phyloP scores from a whole-genome alignment of 1,140 invertebrate genomes.

The Lordiphosa stackelbergi region DNA sequence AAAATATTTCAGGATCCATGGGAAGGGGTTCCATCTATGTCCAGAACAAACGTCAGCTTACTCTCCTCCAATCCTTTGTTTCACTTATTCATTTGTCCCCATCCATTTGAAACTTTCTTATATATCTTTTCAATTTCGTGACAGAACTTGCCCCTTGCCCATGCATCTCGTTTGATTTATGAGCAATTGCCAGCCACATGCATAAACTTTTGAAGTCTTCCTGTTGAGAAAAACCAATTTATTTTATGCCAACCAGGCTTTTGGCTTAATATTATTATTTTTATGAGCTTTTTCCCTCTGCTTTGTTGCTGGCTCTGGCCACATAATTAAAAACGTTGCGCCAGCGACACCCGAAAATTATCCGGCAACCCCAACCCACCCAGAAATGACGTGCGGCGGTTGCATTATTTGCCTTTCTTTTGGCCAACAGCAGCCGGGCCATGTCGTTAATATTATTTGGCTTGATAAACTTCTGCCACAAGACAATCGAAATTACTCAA shows the following conservation, averaged over 20 bases:
- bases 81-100: too few species aligned
- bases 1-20: too few species aligned
- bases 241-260: constrained; percentile 34
- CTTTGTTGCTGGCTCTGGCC: constrained; percentile 25
- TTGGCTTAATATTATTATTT: constrained; percentile 18
- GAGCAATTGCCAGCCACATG: background rate
- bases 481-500: constrained; percentile 75
- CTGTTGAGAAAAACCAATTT: constrained; percentile 39
- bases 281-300: constrained; percentile 5
- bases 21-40: too few species aligned
- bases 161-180: too few species aligned
- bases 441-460: constrained; percentile 75
- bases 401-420: constrained; percentile 74
- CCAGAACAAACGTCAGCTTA: too few species aligned
- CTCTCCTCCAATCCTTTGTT: too few species aligned
- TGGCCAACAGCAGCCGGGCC: constrained; percentile 51
- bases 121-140: too few species aligned
- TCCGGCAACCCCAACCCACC: constrained; percentile 41
- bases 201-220: constrained; percentile 18
- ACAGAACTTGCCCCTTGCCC: too few species aligned
- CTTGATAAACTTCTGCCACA: constrained; percentile 75
- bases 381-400: constrained; percentile 68
- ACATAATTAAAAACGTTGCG: constrained; percentile 67
- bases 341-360: constrained; percentile 42
- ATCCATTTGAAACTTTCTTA: too few species aligned